Base-by-base conservation (phyloP, 2,888 invertebrate genomes). In the Phyto melanocephala region DNA sequence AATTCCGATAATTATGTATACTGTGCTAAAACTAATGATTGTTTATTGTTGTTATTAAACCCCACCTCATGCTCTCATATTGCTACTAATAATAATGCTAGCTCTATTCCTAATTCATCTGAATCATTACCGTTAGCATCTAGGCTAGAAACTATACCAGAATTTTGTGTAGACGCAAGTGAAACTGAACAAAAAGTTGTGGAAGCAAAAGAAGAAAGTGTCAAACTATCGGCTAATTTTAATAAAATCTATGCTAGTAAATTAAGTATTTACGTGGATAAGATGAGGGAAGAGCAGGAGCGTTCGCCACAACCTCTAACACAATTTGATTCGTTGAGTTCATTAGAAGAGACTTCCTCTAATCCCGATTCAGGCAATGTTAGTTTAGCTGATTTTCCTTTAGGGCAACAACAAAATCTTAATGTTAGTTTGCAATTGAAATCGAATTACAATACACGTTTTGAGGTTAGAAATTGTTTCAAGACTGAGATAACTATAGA, bases 281-380 rank as follows among this genome's bases (percentile, higher is more conserved):
- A 84, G 76, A 80, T 63, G 4, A 5, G 17, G 7, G 74, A 72
- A 8, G 22, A 80, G 4, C 37, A 37, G 7, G 22, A 3, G 6
- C 22, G 10, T 11, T 20, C 56, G 11, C 33, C 50, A 13, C 56
- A 42, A 28, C 13, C 78, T 2, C 20, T 86, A 17, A 86, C 85
- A 10, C 87, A 87, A 52, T 88, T 86, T 35, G 90, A 90, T 83
- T 90, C 90, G n/a, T 83, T 90, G 22, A 89, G 87, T 83, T 90
- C 90, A 10, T 84, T 88, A 33, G 90, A 90, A 62, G 85, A 85
- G 8, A 87, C 85, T 4, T 90, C 89, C 2, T 91, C 91, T 2
- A 91, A 90, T 86, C 90, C 91, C 1, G 91, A 91, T 80, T 91
- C 91, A 80, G 91, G 91, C 6, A 91, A 90, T 87, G 91, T 89